These are phyloP conservation scores for Arrhamphus sclerolepis DNA, from an alignment of 2,797 vertebrate genomes.

Conservation along the genomic window DNA sequence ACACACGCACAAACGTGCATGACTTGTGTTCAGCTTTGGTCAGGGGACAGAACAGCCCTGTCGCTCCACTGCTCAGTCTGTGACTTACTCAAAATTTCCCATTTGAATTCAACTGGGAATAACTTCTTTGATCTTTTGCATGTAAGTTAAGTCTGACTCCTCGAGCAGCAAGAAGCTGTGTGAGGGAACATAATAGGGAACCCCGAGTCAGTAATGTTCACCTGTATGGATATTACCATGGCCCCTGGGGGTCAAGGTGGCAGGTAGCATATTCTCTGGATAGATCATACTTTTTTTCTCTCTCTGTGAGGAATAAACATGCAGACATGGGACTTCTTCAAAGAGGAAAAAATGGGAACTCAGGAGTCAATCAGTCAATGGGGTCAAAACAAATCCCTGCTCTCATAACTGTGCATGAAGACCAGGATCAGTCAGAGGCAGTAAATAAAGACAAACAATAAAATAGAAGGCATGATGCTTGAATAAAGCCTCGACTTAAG, in stretches of 20 bases:
- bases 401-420: slow-evolving; percentile 63
- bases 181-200: slow-evolving; percentile 78
- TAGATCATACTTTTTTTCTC: slow-evolving; percentile 65
- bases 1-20: slow-evolving; percentile 41
- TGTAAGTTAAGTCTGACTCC: slow-evolving; percentile 75
- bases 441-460: slow-evolving; percentile 79
- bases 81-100: slow-evolving; percentile 79
- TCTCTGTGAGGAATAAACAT: slow-evolving; percentile 69
- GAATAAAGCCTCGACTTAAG: slow-evolving; percentile 76
- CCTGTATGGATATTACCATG: slow-evolving; percentile 82
- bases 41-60: slow-evolving; percentile 68
- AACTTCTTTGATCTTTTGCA: slow-evolving; percentile 84
- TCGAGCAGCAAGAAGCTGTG: slow-evolving; percentile 70
- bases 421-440: slow-evolving; percentile 67
- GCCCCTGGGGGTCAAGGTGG: slow-evolving; percentile 75
- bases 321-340: slow-evolving; percentile 61
- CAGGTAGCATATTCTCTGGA: slow-evolving; percentile 75
- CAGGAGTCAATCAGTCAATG: slow-evolving; percentile 71
- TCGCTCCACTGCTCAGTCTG: slow-evolving; percentile 74
- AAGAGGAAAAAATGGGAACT: slow-evolving; percentile 62
- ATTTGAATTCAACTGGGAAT: slow-evolving; percentile 82
- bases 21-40: slow-evolving; percentile 72
- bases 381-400: slow-evolving; percentile 72
- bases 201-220: slow-evolving; percentile 78
- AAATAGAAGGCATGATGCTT: slow-evolving; percentile 70